Percentiles rank a stretch among this genome's conserved stretches.
Evolutionary conservation across 2,888 invertebrate genomes (phyloP).

Genomic region (Idaea biselata): DNA sequence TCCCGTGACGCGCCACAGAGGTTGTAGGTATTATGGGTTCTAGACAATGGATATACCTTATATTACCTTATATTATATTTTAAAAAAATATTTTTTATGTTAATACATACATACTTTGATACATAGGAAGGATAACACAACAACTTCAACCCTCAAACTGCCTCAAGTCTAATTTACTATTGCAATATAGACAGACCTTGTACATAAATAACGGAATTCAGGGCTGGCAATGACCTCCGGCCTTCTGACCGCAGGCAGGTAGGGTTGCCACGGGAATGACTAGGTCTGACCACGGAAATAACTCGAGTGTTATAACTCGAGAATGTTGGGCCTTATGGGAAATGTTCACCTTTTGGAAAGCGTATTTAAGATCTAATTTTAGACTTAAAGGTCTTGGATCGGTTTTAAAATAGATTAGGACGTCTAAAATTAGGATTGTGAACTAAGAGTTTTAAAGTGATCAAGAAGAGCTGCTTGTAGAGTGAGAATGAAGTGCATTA

Average conservation of each 20-base stretch:
- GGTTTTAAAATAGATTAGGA: too few relatives aligned
- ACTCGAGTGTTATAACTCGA: not conserved
- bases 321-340: not conserved
- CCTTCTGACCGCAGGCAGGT: not conserved
- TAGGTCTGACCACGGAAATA: not conserved
- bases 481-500: too few relatives aligned
- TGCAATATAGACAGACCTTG: not conserved
- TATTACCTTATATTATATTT: too few relatives aligned
- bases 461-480: too few relatives aligned
- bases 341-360: not conserved
- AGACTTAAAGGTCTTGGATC: not conserved
- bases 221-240: not conserved
- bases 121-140: not conserved
- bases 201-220: not conserved
- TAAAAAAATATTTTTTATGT: too few relatives aligned
- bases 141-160: not conserved
- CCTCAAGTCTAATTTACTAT: not conserved
- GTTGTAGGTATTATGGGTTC: too few relatives aligned
- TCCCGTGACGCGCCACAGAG: too few relatives aligned
- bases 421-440: too few relatives aligned
- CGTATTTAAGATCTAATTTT: not conserved
- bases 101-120: not conserved
- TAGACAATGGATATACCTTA: too few relatives aligned
- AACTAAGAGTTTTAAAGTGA: too few relatives aligned
- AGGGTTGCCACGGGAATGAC: not conserved